Conservation (phyloP, 2,797 vertebrate species). For the Gallirallus australis region DNA sequence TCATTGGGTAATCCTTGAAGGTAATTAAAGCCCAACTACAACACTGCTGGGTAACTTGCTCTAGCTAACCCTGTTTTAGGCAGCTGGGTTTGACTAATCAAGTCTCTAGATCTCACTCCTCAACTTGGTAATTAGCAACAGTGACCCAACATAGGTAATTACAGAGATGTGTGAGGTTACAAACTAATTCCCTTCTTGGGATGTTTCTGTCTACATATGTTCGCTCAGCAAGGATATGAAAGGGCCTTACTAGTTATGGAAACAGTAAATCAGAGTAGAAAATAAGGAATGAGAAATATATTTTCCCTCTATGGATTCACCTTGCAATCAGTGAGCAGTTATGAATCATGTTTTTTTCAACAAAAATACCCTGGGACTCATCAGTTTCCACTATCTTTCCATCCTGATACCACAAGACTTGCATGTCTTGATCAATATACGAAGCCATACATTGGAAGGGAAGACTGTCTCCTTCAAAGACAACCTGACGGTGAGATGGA, state of each 20-base stretch:
- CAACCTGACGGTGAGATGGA: constrained; percentile 94
- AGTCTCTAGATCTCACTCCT: not conserved
- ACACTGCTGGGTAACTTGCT: not conserved
- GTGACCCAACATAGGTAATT: not conserved
- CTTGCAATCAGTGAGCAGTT: constrained; percentile 97
- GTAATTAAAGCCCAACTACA: not conserved
- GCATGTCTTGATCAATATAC: constrained; percentile 95
- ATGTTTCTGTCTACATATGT: not conserved
- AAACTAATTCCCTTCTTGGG: not conserved
- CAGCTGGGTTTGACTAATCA: not conserved
- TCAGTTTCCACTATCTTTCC: constrained; percentile 92
- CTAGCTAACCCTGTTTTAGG: not conserved
- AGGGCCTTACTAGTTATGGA: not conserved
- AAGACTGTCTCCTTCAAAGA: constrained; percentile 96
- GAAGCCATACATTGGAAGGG: constrained; percentile 98
- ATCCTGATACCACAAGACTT: constrained; percentile 97
- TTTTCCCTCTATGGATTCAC: constrained; percentile 72
- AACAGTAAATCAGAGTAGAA: not conserved
- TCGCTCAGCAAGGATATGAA: not conserved
- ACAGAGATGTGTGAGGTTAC: not conserved
- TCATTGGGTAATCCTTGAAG: not conserved
- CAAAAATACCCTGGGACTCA: constrained; percentile 93
- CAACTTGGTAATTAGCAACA: not conserved
- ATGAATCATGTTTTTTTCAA: constrained; percentile 95
- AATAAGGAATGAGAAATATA: not conserved